These are phyloP conservation scores for Larimichthys polyactis DNA, from an alignment of 2,113 vertebrate species.

Conservation along the genomic window DNA sequence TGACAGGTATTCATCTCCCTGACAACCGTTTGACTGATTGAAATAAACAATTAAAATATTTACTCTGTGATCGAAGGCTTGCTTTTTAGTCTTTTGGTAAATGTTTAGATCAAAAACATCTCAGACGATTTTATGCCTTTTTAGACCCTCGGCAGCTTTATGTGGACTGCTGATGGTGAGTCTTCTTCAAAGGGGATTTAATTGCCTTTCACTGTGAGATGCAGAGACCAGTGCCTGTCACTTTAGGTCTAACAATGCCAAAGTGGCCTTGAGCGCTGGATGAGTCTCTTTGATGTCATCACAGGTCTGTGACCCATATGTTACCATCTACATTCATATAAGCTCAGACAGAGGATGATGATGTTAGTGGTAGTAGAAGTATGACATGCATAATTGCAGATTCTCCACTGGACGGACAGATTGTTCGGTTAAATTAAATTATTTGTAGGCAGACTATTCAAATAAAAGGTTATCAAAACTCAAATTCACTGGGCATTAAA, in stretches of 20 bases:
- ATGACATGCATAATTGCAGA: neutral
- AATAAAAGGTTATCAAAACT: too few relatives aligned
- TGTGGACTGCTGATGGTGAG: constrained; percentile 18
- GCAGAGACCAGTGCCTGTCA: constrained; percentile 12
- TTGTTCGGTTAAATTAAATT: neutral
- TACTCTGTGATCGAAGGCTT: neutral
- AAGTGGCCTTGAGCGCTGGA: constrained; percentile 12
- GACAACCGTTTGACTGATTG: neutral
- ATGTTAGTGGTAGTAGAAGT: neutral
- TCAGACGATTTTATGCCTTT: neutral
- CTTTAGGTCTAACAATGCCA: constrained; percentile 12
- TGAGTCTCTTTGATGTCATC: constrained; percentile 48
- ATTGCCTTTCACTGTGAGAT: constrained; percentile 30
- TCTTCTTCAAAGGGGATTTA: constrained; percentile 19
- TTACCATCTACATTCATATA: neutral
- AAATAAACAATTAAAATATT: neutral
- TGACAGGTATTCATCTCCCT: neutral
- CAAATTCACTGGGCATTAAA: too few relatives aligned
- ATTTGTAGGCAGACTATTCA: too few relatives aligned
- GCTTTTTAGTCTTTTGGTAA: neutral
- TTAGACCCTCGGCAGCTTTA: neutral
- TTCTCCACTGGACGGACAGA: neutral
- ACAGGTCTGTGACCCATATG: neutral
- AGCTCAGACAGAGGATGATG: neutral
- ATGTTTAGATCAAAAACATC: constrained; percentile 12